Percentiles rank a stretch among this genome's conserved stretches.
phyloP scores from a whole-genome alignment of 2,113 vertebrate species.

The Tiliqua scincoides region DNA sequence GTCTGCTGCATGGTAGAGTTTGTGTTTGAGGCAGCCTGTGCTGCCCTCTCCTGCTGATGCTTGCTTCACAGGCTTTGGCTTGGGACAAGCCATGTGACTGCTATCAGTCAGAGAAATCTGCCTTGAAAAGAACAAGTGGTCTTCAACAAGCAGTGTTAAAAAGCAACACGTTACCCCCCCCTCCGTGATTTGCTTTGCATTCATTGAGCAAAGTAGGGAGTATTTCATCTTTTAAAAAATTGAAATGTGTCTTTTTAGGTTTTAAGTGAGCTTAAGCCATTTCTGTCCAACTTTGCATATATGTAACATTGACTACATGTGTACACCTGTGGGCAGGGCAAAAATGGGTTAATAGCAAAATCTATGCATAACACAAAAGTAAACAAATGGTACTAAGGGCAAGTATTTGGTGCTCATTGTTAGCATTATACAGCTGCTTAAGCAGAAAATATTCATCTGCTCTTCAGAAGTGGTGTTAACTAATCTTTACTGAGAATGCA shows the following conservation, averaged over 20 bases:
- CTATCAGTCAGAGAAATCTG: not conserved
- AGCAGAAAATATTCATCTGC: too few species aligned
- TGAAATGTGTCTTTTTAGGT: not conserved
- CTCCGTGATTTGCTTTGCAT: not conserved
- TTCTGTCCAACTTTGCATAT: too few species aligned
- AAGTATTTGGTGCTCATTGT: not conserved
- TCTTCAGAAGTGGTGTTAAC: too few species aligned
- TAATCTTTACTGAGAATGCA: not conserved
- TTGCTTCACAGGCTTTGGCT: constrained; percentile 9
- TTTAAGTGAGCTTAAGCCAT: not conserved
- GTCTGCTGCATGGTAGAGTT: not conserved
- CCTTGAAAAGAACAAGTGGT: not conserved
- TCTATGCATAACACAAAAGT: not conserved
- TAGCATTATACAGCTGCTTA: too few species aligned
- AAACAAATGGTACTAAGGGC: not conserved
- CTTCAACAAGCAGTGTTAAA: not conserved
- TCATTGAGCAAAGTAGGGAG: not conserved
- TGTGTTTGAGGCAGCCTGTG: constrained; percentile 49
- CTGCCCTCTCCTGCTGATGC: constrained; percentile 71
- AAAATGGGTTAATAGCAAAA: too few species aligned
- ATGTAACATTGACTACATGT: too few species aligned
- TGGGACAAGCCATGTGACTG: constrained; percentile 1
- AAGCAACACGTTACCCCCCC: not conserved
- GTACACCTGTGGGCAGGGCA: too few species aligned
- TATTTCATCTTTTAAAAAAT: not conserved